Conservation (phyloP, 1,140 invertebrate species). For the Drosophila leontia region DNA sequence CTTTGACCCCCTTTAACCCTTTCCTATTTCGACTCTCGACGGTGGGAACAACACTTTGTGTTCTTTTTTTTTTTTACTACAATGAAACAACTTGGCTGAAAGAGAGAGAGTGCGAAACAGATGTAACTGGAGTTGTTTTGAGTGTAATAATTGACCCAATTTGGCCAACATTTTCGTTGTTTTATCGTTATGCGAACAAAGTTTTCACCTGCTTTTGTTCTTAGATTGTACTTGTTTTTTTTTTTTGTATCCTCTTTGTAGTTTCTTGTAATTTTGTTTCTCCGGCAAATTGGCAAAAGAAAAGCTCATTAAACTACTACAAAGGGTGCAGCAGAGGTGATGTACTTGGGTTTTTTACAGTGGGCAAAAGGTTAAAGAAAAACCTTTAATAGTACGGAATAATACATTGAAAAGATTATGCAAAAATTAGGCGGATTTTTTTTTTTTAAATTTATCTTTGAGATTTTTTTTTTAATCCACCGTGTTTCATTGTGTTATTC, state of each 20-base stretch:
- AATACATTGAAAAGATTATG: neutral
- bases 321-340: constrained; percentile 1
- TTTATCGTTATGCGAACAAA: constrained; percentile 24
- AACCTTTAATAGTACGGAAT: neutral
- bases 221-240: neutral
- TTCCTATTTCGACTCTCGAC: neutral
- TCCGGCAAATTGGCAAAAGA: constrained; percentile 16
- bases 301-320: constrained; percentile 18
- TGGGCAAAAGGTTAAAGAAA: neutral
- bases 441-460: neutral
- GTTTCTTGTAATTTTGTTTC: constrained; percentile 19
- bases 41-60: constrained; percentile 8
- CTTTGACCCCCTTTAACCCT: neutral
- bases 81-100: constrained; percentile 14
- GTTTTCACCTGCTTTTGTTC: constrained; percentile 22
- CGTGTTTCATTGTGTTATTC: constrained; percentile 2
- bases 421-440: neutral
- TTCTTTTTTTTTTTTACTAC: neutral
- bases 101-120: constrained; percentile 1
- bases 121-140: constrained; percentile 23
- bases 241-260: neutral
- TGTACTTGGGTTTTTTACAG: neutral
- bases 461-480: neutral
- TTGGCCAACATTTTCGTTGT: constrained; percentile 18
- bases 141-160: constrained; percentile 22